Conservation (phyloP, 2,888 invertebrate species). For the Phanerotoma sp. region DNA sequence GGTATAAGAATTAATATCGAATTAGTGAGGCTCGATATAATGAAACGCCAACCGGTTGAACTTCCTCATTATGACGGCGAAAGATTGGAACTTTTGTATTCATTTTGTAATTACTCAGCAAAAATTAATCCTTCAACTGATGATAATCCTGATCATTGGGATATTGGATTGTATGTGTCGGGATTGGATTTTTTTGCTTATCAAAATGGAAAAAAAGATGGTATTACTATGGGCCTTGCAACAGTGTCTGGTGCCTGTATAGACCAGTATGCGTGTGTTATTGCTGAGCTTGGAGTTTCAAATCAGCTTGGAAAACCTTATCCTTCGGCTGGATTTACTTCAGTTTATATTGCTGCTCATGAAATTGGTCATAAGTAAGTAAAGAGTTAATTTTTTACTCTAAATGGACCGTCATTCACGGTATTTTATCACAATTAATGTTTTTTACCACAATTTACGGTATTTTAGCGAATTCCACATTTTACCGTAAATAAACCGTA, state of each 20-base stretch:
- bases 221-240: conserved; percentile 80
- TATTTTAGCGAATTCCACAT: too few species aligned
- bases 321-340: conserved; percentile 82
- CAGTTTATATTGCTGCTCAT: conserved; percentile 79
- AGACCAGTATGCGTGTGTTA: conserved; percentile 72
- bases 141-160: conserved; percentile 74
- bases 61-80: conserved; percentile 69
- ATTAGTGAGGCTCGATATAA: conserved; percentile 70
- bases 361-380: conserved; percentile 83
- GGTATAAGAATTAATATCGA: conserved; percentile 68
- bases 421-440: too few species aligned
- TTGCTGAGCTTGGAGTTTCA: conserved; percentile 75
- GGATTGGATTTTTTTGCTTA: conserved; percentile 76
- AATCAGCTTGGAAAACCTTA: conserved; percentile 75
- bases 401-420: too few species aligned
- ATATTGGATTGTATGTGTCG: conserved; percentile 75
- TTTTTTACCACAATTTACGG: too few species aligned
- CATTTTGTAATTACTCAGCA: conserved; percentile 73
- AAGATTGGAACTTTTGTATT: conserved; percentile 68
- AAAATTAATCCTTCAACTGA: conserved; percentile 69
- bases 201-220: conserved; percentile 67
- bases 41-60: conserved; percentile 66
- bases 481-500: too few species aligned
- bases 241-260: conserved; percentile 77
- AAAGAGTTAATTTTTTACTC: conserved; percentile 14